Conservation (phyloP, 2,113 vertebrate species). For the Leptosomus discolor region DNA sequence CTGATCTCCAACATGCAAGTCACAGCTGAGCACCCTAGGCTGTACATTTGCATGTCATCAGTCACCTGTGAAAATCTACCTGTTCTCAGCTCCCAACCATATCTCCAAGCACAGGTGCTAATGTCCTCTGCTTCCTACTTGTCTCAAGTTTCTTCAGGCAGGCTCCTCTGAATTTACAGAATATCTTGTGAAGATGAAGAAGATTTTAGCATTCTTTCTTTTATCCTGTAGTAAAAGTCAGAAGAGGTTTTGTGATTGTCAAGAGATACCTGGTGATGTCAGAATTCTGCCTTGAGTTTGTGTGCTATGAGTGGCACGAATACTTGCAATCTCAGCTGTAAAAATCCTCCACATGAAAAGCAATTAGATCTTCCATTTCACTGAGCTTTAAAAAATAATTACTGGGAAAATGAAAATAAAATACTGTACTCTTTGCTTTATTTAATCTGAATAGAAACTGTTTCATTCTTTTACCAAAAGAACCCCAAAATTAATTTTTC, state of each 20-base stretch:
- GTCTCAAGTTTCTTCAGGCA: neutral
- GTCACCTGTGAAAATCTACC: neutral
- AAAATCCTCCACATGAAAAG: neutral
- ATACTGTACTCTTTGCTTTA: neutral
- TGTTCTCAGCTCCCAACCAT: neutral
- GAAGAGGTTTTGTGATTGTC: neutral
- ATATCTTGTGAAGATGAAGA: neutral
- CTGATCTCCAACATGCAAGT: neutral
- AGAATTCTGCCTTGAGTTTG: neutral
- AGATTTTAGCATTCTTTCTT: neutral
- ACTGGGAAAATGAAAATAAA: neutral
- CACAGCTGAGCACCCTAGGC: neutral
- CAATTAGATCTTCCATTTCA: neutral
- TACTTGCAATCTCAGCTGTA: neutral
- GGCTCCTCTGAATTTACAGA: neutral
- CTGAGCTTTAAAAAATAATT: neutral
- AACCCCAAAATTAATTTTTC: neutral
- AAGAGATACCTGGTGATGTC: neutral
- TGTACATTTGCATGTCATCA: neutral
- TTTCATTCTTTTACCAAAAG: neutral
- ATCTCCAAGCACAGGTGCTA: neutral
- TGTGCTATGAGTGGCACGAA: neutral
- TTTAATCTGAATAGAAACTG: neutral
- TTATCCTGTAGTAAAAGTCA: neutral
- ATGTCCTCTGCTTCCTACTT: neutral